Percentiles rank a stretch among this genome's conserved stretches.
Evolutionary conservation across 92 coral and sea anemone species (phyloP).

Genomic region (Porites rus): DNA sequence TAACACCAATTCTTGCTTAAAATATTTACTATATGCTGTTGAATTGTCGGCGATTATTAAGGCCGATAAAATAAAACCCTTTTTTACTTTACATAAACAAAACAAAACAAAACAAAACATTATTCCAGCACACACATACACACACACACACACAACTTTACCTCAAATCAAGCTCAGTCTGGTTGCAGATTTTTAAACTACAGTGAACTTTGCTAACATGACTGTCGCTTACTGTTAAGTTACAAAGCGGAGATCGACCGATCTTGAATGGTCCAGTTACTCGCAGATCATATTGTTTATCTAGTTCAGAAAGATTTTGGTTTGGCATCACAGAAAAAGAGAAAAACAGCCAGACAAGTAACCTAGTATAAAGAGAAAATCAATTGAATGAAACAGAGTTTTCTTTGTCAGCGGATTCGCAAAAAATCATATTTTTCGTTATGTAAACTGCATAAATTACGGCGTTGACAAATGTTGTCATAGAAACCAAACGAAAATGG

Average conservation of each 20-base stretch:
- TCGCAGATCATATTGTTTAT: slow-evolving; percentile 22
- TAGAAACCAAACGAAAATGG: slow-evolving; percentile 23
- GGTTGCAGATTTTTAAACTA: slow-evolving; percentile 12
- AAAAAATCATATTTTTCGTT: background rate
- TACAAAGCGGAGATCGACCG: slow-evolving; percentile 55
- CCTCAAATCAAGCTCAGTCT: background rate
- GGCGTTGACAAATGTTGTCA: slow-evolving; percentile 21
- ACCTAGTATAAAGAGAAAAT: background rate
- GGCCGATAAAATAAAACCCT: background rate
- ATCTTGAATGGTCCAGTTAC: slow-evolving; percentile 40
- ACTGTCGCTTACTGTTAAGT: slow-evolving; percentile 15
- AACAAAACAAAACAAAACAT: background rate
- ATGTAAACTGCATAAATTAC: background rate
- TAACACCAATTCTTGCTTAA: too few species aligned
- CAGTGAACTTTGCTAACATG: slow-evolving; percentile 50
- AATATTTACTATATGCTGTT: too few species aligned
- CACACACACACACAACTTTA: background rate
- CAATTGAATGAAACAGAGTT: too few species aligned
- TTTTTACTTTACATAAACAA: background rate
- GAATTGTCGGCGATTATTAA: background rate
- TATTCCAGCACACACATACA: background rate
- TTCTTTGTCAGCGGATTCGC: slow-evolving; percentile 18
- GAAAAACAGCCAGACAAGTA: background rate
- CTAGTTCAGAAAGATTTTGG: background rate
- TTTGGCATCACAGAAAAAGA: background rate